Percentiles rank a stretch among this genome's conserved stretches.
Conservation (phyloP, 2,797 vertebrate species). For the Ibycter americanus region DNA sequence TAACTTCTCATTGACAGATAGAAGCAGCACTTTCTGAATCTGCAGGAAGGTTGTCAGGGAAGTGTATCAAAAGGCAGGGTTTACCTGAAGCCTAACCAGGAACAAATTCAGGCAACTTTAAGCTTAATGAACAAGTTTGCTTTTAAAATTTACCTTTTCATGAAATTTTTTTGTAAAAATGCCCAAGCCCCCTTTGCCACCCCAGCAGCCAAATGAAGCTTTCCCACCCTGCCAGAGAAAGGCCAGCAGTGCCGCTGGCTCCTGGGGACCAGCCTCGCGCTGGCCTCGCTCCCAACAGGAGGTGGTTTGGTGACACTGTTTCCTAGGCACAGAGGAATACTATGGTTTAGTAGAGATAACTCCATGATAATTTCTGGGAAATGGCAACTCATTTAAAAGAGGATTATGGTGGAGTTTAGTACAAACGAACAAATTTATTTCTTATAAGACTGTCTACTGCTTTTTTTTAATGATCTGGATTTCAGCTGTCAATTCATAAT, state of each 20-base stretch:
- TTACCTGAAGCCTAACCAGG: not conserved
- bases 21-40: not conserved
- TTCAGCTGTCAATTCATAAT: not conserved
- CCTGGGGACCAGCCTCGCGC: fast-evolving
- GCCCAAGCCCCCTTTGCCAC: not conserved
- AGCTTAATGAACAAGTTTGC: not conserved
- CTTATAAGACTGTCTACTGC: not conserved
- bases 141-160: not conserved
- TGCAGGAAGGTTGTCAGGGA: not conserved
- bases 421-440: not conserved
- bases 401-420: not conserved
- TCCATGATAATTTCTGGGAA: not conserved
- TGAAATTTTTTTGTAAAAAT: not conserved
- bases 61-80: not conserved
- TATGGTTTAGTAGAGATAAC: not conserved
- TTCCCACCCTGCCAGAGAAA: not conserved
- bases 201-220: not conserved
- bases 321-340: not conserved
- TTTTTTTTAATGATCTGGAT: not conserved
- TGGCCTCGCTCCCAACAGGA: not conserved
- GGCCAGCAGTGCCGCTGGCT: not conserved
- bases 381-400: not conserved
- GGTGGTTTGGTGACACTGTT: not conserved
- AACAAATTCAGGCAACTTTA: not conserved
- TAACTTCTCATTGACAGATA: not conserved